Evolutionary conservation across 2,797 vertebrate genomes (phyloP).

Genomic region (Dipus sagitta): DNA sequence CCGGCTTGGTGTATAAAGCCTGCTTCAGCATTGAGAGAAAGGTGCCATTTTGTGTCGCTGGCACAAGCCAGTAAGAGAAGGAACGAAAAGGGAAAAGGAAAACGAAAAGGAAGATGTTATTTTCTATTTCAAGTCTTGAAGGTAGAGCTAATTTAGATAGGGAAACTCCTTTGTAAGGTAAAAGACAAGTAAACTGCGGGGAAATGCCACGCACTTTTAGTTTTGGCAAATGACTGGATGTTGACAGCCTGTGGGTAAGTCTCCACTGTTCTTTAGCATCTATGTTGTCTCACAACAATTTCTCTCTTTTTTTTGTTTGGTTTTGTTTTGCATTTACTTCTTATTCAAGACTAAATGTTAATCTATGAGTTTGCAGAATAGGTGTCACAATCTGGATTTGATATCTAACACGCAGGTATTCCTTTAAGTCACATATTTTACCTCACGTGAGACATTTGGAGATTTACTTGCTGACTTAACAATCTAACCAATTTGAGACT

Average conservation of each 20-base stretch:
- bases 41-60: slow-evolving; percentile 89
- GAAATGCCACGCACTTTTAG: slow-evolving; percentile 88
- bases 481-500: not conserved
- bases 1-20: slow-evolving; percentile 89
- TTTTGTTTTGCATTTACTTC: slow-evolving; percentile 55
- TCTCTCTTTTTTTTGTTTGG: not conserved
- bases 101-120: slow-evolving; percentile 84
- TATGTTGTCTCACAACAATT: slow-evolving; percentile 69
- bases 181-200: slow-evolving; percentile 89
- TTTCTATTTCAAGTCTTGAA: slow-evolving; percentile 86
- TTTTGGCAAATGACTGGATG: slow-evolving; percentile 86
- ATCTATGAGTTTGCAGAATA: slow-evolving; percentile 72
- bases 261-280: slow-evolving; percentile 78
- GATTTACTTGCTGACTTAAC: slow-evolving; percentile 58
- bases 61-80: slow-evolving; percentile 86
- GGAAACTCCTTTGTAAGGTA: slow-evolving; percentile 88
- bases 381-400: slow-evolving; percentile 60
- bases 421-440: slow-evolving; percentile 55
- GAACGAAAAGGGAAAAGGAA: slow-evolving; percentile 86
- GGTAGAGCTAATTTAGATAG: slow-evolving; percentile 87
- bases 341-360: slow-evolving; percentile 62
- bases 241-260: slow-evolving; percentile 94
- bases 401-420: slow-evolving; percentile 50
- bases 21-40: slow-evolving; percentile 90
- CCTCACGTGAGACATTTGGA: slow-evolving; percentile 44